Percentiles rank a stretch among this genome's conserved stretches.
These are phyloP conservation scores for Gymnodraco acuticeps DNA, from an alignment of 2,797 vertebrate genomes.

Conservation along the genomic window DNA sequence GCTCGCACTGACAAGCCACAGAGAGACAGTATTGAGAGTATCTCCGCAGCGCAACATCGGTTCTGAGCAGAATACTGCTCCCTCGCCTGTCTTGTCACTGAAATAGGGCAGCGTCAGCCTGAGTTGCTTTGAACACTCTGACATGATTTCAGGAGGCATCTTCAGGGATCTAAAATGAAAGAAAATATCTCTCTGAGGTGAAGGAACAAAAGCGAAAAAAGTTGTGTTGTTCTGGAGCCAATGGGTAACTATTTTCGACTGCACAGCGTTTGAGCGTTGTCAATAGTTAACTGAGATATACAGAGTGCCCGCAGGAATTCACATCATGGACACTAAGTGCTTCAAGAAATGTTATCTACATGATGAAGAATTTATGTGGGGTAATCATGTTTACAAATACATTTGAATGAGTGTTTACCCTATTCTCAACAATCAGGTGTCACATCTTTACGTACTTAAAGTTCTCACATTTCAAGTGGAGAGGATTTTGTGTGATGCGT, in stretches of 20 bases:
- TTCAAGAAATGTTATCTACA: background rate
- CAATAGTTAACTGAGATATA: slow-evolving; percentile 31
- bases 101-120: slow-evolving; percentile 78
- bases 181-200: slow-evolving; percentile 77
- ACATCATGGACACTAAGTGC: background rate
- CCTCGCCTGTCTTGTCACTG: slow-evolving; percentile 75
- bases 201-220: slow-evolving; percentile 72
- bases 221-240: slow-evolving; percentile 67
- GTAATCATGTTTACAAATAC: too few relatives aligned
- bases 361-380: too few relatives aligned
- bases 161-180: slow-evolving; percentile 73
- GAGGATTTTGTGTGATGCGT: background rate
- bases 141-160: slow-evolving; percentile 80
- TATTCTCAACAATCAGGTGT: background rate
- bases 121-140: slow-evolving; percentile 79
- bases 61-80: slow-evolving; percentile 57
- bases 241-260: slow-evolving; percentile 38
- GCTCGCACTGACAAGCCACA: slow-evolving; percentile 22
- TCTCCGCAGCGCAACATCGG: slow-evolving; percentile 56
- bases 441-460: background rate
- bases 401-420: background rate
- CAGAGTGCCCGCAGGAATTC: slow-evolving; percentile 36
- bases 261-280: slow-evolving; percentile 40
- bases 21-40: slow-evolving; percentile 51
- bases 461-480: background rate